Base-by-base conservation (phyloP, 2,113 vertebrate species). In the Coregonus clupeaformis region DNA sequence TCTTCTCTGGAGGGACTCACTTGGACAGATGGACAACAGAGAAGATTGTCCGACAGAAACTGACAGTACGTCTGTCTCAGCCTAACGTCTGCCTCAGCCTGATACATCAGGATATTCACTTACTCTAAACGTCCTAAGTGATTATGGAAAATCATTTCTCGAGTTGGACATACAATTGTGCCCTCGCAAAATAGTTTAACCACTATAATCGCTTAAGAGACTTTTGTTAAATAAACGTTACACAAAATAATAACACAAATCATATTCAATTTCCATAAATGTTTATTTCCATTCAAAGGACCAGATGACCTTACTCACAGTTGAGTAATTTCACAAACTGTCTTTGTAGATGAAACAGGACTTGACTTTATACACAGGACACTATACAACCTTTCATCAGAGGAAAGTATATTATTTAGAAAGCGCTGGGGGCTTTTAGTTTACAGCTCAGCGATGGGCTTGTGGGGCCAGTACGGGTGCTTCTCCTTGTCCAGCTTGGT, bases 401-500 rank as follows among this genome's bases (percentile, higher is more conserved):
- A n/a, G n/a, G n/a, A n/a, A n/a, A n/a, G n/a, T 70, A 16, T 63
- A 77, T 73, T 60, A 70, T 59, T 4, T 7, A 69, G 57, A 32
- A 64, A 62, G 72, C 65, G 68, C 25, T n/a, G 0, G 32, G 55
- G 18, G 32, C 42, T 20, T n/a, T n/a, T n/a, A 18, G 29, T 30
- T 95, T 94, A 98, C 90, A 98, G 82, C 0, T 95, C 96, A 6
- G 93, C 79, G 67, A 96, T 93, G 0, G 96, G 95, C 77, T 90
- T 96, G 90, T 99, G 92, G 25, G 98, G 97, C 97, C 97, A 99
- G 79, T 89, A 97, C 0, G 94, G 94, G 20, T 98, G 57, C 30
- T 98, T 98, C 80, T 90, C 91, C 91, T 91, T 98, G 89, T 97
- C 93, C 90, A 97, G 71, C 74, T 80, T 97, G 63, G 95, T 96